Evolutionary conservation across 2,113 vertebrate species (phyloP).

Genomic region (Chloropsis cyanopogon): DNA sequence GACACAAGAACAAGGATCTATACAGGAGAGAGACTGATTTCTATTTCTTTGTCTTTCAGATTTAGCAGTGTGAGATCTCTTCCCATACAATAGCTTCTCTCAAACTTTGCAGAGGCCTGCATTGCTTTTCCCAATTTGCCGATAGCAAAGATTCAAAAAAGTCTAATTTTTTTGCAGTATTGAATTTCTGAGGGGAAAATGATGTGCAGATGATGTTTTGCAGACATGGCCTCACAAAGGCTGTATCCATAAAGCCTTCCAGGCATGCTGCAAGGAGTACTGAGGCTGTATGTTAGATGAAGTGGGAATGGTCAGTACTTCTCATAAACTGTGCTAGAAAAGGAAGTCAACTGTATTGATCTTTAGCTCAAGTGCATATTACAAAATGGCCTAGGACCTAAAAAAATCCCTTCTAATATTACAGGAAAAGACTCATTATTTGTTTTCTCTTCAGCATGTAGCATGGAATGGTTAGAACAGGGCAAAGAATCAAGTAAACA

Average conservation of each 20-base stretch:
- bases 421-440: background rate
- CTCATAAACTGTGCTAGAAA: background rate
- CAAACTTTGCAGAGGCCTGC: background rate
- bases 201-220: background rate
- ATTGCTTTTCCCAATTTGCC: background rate
- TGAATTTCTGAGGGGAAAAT: background rate
- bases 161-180: background rate
- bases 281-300: fast-evolving
- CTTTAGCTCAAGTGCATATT: background rate
- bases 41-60: background rate
- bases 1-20: background rate
- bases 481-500: background rate
- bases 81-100: background rate
- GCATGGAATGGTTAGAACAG: background rate
- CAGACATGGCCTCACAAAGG: background rate
- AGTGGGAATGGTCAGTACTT: background rate
- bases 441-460: background rate
- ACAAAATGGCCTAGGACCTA: background rate
- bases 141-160: background rate
- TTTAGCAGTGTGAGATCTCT: background rate
- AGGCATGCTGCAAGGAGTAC: background rate
- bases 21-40: background rate
- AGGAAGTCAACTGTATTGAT: background rate
- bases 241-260: background rate
- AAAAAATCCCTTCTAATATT: background rate